These are phyloP conservation scores for Gambusia yucatana DNA, from an alignment of 2,797 vertebrate genomes.

Conservation along the genomic window DNA sequence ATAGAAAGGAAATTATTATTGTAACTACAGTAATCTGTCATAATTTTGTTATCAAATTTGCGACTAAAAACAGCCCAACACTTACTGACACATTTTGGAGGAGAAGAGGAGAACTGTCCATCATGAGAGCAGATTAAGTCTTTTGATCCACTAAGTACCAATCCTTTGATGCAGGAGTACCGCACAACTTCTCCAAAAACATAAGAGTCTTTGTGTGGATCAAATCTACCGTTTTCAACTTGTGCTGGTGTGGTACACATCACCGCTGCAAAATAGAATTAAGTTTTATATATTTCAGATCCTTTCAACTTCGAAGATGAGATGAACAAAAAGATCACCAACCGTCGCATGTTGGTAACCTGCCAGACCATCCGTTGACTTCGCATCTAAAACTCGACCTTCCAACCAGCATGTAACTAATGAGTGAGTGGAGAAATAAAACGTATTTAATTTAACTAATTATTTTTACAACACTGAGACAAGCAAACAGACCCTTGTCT, in stretches of 20 bases:
- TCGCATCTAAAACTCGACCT: fast-evolving
- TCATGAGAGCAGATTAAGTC: not conserved
- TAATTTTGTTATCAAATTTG: not conserved
- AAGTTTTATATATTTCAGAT: not conserved
- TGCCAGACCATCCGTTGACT: fast-evolving
- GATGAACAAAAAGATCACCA: slow-evolving; percentile 18
- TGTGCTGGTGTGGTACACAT: not conserved
- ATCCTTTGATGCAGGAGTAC: not conserved
- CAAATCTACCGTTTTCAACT: fast-evolving
- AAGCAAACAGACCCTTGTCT: not conserved
- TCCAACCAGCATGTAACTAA: slow-evolving; percentile 20
- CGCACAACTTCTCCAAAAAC: not conserved
- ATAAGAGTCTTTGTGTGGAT: not conserved
- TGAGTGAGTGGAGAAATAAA: no score
- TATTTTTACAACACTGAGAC: not conserved
- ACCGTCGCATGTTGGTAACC: slow-evolving; percentile 55
- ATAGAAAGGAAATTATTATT: not conserved
- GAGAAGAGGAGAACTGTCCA: not conserved
- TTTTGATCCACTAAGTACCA: not conserved
- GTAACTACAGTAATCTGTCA: not conserved
- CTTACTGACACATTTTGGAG: slow-evolving; percentile 9
- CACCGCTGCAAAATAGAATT: slow-evolving; percentile 2
- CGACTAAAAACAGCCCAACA: not conserved
- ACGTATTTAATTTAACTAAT: not conserved
- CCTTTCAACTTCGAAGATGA: not conserved